Evolutionary conservation across 2,113 vertebrate genomes (phyloP).

Genomic region (Cnemophilus loriae): DNA sequence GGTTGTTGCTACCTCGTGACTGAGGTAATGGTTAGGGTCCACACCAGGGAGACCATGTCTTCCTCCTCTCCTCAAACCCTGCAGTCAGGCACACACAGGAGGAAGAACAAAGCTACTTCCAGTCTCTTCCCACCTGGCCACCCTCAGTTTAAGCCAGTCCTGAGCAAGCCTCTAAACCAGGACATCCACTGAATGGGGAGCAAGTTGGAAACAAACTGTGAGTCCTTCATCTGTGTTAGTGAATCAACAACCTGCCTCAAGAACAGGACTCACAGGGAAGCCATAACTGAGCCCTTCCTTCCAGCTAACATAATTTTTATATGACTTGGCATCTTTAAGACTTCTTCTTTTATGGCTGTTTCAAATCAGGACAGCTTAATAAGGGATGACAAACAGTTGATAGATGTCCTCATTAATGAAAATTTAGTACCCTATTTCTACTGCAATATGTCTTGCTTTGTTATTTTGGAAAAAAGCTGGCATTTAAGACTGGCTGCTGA

Average conservation of each 20-base stretch:
- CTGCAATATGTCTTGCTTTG: neutral
- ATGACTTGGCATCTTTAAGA: neutral
- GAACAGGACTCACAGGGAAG: neutral
- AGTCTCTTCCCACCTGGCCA: neutral
- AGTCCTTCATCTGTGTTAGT: neutral
- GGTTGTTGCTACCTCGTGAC: neutral
- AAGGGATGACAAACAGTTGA: neutral
- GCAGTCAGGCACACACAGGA: neutral
- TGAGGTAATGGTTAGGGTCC: neutral
- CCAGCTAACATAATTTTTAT: neutral
- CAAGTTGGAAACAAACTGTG: neutral
- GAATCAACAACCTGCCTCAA: neutral
- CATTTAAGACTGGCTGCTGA: neutral
- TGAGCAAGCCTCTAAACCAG: neutral
- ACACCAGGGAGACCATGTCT: accelerated
- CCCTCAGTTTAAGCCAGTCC: neutral
- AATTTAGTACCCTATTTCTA: neutral
- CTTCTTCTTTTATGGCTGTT: neutral
- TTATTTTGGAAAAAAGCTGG: neutral
- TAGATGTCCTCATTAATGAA: neutral
- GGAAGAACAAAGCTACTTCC: neutral
- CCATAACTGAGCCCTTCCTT: neutral
- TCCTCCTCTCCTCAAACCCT: neutral
- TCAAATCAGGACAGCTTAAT: slow-evolving; percentile 6
- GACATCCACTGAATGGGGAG: neutral